A percentile compares a stretch with the other conserved stretches of the same genome.
phyloP scores from a whole-genome alignment of 2,113 vertebrate species.

The Poecile atricapillus region DNA sequence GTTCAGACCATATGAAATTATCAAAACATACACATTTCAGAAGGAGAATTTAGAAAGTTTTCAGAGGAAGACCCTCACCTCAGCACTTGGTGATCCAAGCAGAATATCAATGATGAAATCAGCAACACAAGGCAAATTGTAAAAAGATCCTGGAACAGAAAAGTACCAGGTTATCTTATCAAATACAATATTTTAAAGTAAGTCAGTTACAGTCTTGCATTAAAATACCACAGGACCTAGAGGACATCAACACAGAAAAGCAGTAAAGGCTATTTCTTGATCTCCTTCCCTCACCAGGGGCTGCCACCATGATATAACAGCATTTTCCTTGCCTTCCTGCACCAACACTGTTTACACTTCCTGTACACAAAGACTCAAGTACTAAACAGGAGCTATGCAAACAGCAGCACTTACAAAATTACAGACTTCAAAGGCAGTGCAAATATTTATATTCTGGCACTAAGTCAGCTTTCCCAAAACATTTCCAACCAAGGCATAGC shows the following conservation, averaged over 20 bases:
- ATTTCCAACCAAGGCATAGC: background rate
- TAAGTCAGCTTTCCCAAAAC: background rate
- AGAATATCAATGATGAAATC: conserved; percentile 98
- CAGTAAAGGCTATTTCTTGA: background rate
- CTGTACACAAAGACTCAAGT: background rate
- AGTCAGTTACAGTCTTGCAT: background rate
- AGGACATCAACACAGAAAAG: background rate
- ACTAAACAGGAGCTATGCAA: background rate
- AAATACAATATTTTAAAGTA: background rate
- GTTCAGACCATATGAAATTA: background rate
- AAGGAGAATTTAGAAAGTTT: background rate
- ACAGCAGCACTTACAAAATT: background rate
- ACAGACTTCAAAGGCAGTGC: background rate
- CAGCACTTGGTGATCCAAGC: conserved; percentile 92
- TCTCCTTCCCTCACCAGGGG: background rate
- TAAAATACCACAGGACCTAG: background rate
- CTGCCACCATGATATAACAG: fast-evolving
- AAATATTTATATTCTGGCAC: conserved; percentile 25
- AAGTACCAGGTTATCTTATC: background rate
- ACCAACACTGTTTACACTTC: background rate
- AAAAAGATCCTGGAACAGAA: conserved; percentile 86
- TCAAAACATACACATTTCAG: background rate
- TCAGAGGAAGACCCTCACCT: conserved; percentile 75
- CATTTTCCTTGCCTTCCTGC: background rate
- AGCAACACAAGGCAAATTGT: conserved; percentile 89